Conservation (phyloP, 1,140 invertebrate species). For the Drosophila ironensis region DNA sequence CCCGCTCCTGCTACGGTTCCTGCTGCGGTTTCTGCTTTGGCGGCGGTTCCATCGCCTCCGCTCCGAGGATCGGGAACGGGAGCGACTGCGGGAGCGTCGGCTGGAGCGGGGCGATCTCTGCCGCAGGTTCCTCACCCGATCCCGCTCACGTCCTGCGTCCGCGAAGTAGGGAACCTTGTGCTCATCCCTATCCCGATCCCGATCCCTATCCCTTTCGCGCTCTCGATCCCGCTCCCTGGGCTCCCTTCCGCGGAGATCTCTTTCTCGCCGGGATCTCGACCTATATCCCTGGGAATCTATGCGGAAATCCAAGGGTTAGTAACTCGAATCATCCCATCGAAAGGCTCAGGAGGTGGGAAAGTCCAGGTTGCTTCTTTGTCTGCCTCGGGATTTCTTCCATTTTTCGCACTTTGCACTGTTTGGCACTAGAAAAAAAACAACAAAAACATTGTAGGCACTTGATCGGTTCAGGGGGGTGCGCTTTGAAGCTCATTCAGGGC, state of each 20-base stretch:
- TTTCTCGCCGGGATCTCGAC: slow-evolving; percentile 14
- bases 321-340: neutral
- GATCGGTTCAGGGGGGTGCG: too few species aligned
- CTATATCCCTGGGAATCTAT: slow-evolving; percentile 27
- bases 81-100: slow-evolving; percentile 2
- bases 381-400: neutral
- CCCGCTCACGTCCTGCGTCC: slow-evolving; percentile 37
- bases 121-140: slow-evolving; percentile 31
- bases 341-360: too few species aligned
- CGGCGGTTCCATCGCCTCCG: slow-evolving; percentile 4
- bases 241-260: neutral
- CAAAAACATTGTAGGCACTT: slow-evolving; percentile 55
- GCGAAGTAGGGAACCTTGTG: slow-evolving; percentile 59
- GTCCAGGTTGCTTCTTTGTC: neutral
- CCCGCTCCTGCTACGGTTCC: slow-evolving; percentile 17
- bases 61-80: slow-evolving; percentile 21
- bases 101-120: slow-evolving; percentile 8
- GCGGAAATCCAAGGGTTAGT: slow-evolving; percentile 10
- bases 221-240: neutral
- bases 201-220: neutral
- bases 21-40: slow-evolving; percentile 12
- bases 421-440: slow-evolving; percentile 71
- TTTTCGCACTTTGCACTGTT: slow-evolving; percentile 33
- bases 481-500: neutral
- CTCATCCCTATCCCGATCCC: neutral